Base-by-base conservation (phyloP, 2,888 invertebrate species). In the Hartigia nigra region DNA sequence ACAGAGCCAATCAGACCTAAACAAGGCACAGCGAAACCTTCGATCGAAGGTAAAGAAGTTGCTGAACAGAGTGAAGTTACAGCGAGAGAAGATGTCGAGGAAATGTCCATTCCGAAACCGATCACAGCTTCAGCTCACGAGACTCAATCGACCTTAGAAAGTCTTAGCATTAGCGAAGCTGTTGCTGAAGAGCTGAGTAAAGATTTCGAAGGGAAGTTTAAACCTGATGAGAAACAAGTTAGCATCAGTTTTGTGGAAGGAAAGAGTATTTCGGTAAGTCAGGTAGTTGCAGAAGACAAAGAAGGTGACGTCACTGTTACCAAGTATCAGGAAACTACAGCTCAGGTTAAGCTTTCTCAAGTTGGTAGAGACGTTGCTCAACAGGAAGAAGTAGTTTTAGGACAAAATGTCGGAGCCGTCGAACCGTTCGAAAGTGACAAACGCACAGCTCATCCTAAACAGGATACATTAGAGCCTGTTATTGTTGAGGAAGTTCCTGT, bases 91-190 rank as follows among this genome's bases (percentile, higher is more conserved):
- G 85, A 86, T 55, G 81, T 88, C 12, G 87, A 85, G 32, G 88
- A 89, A n/a, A 79, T 92, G 31, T 82, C 83, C 0, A 76, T 81
- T 32, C 78, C 81, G 4, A 90, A 91, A 85, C 88, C 91, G 31
- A 86, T 89, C 37, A 84, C 89, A 82, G 92, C 91, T 12, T 91
- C 91, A 77, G 92, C 94, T 3, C 91, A 87, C 78, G 82, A 93
- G 74, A 93, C 93, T 69, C 94, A 92, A 86, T 86, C 88, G 82
- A 93, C 89, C 1, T 87, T 92, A 70, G 92, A 93, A 85, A 88
- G 92, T 81, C 81, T 93, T 0, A 90, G 91, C 69, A 90, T 92
- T 86, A 92, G 89, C 14, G 91, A 93, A 87, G 88, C 91, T 0
- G 78, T 89, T 35, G 78, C 86, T 11, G 83, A 88, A 78, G 89